These are phyloP conservation scores for Drosophila mercatorum DNA, from an alignment of 2,888 invertebrate genomes.

Conservation along the genomic window DNA sequence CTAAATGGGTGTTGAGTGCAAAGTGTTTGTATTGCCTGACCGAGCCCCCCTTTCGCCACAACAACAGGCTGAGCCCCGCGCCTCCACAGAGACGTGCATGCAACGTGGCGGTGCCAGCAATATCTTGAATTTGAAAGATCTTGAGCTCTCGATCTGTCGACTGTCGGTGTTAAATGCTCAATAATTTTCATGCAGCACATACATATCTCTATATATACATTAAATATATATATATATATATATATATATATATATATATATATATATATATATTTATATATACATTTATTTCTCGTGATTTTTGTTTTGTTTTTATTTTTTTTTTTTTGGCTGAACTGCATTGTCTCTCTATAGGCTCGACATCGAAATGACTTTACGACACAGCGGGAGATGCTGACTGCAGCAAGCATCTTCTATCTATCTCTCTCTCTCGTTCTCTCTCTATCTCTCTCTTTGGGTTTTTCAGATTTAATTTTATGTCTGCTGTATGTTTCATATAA, in stretches of 20 bases:
- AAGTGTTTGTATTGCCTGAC: constrained; percentile 67
- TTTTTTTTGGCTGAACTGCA: constrained; percentile 52
- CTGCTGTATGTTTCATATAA: constrained; percentile 55
- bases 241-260: background rate
- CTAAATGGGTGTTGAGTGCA: constrained; percentile 80
- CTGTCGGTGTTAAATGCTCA: constrained; percentile 72
- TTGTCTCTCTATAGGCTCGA: constrained; percentile 56
- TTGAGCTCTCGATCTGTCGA: constrained; percentile 48
- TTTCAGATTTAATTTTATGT: constrained; percentile 75
- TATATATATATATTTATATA: constrained; percentile 9
- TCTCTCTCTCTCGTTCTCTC: constrained; percentile 3
- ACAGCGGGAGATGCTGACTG: constrained; percentile 78
- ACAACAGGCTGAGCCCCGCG: constrained; percentile 2
- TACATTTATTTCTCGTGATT: constrained; percentile 12
- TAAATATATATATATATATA: constrained; percentile 2
- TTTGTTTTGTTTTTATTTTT: constrained; percentile 9
- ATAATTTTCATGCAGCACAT: constrained; percentile 58
- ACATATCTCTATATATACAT: background rate
- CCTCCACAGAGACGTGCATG: constrained; percentile 14
- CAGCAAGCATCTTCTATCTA: constrained; percentile 56
- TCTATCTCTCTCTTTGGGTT: constrained; percentile 17
- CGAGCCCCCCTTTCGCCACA: background rate
- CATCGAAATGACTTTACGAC: constrained; percentile 68
- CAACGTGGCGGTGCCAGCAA: constrained; percentile 49
- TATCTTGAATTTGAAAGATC: constrained; percentile 26